phyloP scores from a whole-genome alignment of 1,140 invertebrate genomes.

The Solenopsis fugax region DNA sequence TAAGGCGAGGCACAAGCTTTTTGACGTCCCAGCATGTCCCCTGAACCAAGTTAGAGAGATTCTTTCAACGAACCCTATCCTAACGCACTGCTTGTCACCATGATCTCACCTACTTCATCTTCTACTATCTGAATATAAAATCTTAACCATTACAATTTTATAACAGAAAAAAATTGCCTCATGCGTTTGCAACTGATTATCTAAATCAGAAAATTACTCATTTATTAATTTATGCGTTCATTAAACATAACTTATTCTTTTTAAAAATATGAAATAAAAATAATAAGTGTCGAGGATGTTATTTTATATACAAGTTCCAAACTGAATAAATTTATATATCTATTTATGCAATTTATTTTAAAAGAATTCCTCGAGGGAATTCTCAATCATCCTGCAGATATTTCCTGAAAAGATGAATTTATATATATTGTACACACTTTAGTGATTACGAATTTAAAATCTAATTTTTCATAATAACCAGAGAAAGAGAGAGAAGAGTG shows the following conservation, averaged over 20 bases:
- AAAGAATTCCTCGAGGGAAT: neutral
- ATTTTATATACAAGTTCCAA: neutral
- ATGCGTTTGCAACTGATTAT: neutral
- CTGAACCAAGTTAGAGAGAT: neutral
- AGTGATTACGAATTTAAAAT: no score
- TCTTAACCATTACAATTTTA: neutral
- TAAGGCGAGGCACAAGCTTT: constrained; percentile 38
- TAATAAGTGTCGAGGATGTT: neutral
- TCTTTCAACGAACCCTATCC: constrained; percentile 4
- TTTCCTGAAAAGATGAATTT: neutral
- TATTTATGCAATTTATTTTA: constrained; percentile 1
- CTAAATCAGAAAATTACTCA: neutral
- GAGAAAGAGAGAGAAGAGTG: no score
- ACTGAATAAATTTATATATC: constrained; percentile 5
- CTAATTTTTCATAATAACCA: no score
- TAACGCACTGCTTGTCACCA: neutral
- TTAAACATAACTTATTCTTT: neutral
- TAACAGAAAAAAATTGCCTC: neutral
- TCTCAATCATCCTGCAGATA: neutral
- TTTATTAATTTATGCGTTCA: neutral
- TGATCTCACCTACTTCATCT: neutral
- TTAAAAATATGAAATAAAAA: neutral
- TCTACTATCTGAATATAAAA: neutral
- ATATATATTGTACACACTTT: neutral
- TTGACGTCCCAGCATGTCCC: constrained; percentile 29